Conservation (phyloP, 2,797 vertebrate genomes). For the Heteromormyrus szaboi region DNA sequence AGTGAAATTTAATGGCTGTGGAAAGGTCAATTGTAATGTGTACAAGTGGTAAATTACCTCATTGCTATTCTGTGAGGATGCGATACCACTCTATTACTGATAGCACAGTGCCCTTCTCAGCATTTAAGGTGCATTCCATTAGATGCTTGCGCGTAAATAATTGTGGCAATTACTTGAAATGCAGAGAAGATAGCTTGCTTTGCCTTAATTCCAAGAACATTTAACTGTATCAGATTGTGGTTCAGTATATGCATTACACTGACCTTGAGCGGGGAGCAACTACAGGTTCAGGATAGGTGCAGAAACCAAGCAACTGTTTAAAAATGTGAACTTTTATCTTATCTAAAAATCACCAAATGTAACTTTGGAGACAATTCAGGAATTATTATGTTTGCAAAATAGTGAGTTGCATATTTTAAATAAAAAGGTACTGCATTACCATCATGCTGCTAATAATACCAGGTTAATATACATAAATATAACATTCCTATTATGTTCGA, state of each 20-base stretch:
- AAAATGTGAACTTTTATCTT: not conserved
- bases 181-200: not conserved
- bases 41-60: conserved; percentile 5
- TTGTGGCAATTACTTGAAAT: conserved; percentile 16
- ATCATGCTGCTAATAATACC: not conserved
- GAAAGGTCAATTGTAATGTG: conserved; percentile 5
- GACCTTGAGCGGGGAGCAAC: conserved; percentile 1
- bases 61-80: conserved; percentile 16
- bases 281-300: not conserved
- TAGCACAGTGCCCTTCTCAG: not conserved
- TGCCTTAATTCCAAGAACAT: conserved; percentile 6
- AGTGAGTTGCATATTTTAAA: not conserved
- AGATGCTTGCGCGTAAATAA: conserved; percentile 11
- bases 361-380: not conserved
- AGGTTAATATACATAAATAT: not conserved
- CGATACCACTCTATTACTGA: not conserved
- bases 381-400: not conserved
- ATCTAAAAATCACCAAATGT: not conserved
- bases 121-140: conserved; percentile 9
- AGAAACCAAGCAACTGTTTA: not conserved
- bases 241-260: not conserved
- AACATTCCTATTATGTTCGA: not conserved
- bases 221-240: conserved; percentile 6
- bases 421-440: not conserved
- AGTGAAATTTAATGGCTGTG: not conserved